Conservation (phyloP, 2,888 invertebrate species). For the Amblyjoppa fuscipennis region DNA sequence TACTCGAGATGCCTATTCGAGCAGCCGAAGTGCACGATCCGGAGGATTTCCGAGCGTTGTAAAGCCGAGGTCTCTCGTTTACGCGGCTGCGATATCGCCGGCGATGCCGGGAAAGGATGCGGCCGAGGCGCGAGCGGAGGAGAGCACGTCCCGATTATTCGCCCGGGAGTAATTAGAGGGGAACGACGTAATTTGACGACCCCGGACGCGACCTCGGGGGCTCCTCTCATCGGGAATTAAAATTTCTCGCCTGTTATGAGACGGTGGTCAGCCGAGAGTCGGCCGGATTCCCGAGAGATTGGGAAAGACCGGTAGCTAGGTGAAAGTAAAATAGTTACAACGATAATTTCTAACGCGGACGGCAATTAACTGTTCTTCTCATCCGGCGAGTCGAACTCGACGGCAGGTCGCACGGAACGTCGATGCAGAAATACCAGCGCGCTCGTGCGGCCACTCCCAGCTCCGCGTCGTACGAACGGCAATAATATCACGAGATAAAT, state of each 20-base stretch:
- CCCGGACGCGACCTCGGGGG: slow-evolving; percentile 38
- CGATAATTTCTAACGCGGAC: slow-evolving; percentile 32
- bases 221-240: slow-evolving; percentile 74
- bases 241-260: slow-evolving; percentile 73
- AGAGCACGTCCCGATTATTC: slow-evolving; percentile 71
- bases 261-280: slow-evolving; percentile 9
- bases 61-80: slow-evolving; percentile 20
- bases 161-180: slow-evolving; percentile 72
- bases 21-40: background rate
- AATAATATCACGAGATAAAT: slow-evolving; percentile 65
- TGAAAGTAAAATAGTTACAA: slow-evolving; percentile 50
- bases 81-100: background rate
- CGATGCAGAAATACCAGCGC: background rate
- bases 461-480: background rate
- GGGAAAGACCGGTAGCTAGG: slow-evolving; percentile 9
- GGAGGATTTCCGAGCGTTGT: slow-evolving; percentile 13
- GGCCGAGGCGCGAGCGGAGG: slow-evolving; percentile 4
- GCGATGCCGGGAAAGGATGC: slow-evolving; percentile 17
- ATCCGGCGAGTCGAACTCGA: background rate
- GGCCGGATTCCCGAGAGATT: slow-evolving; percentile 44
- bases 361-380: slow-evolving; percentile 29
- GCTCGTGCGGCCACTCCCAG: background rate
- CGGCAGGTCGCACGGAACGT: background rate
- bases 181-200: slow-evolving; percentile 56
- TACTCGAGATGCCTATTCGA: background rate